Percentiles rank a stretch among this genome's conserved stretches.
phyloP scores from a whole-genome alignment of 2,797 vertebrate genomes.

The Chanos chanos region DNA sequence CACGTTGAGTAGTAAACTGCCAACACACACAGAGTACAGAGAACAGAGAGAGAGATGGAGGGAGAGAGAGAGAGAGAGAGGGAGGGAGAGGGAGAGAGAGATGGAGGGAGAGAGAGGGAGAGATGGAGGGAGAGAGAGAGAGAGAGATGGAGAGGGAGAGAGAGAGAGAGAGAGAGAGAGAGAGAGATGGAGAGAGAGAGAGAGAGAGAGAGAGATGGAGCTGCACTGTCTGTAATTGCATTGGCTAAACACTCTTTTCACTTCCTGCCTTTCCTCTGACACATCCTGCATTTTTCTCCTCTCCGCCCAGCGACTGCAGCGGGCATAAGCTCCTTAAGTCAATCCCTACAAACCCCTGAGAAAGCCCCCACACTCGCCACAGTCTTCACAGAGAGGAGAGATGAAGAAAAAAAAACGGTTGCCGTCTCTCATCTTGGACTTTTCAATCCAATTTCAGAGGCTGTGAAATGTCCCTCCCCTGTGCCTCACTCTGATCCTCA shows the following conservation, averaged over 20 bases:
- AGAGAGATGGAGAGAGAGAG: conserved; percentile 4
- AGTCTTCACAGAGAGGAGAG: conserved; percentile 32
- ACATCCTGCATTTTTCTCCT: conserved; percentile 24
- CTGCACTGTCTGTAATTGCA: conserved; percentile 46
- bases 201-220: conserved; percentile 22
- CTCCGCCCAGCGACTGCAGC: conserved; percentile 42
- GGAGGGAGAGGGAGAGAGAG: conserved; percentile 1
- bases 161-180: conserved; percentile 5
- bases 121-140: neutral
- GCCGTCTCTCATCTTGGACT: conserved; percentile 33
- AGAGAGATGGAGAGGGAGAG: conserved; percentile 1
- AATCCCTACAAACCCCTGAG: conserved; percentile 48
- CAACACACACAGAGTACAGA: conserved; percentile 7
- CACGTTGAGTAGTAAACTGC: conserved; percentile 43
- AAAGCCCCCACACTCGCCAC: conserved; percentile 42
- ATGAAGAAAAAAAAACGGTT: neutral
- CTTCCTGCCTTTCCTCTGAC: conserved; percentile 25
- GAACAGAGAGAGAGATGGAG: too few species aligned
- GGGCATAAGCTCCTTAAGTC: conserved; percentile 49
- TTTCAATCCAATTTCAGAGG: conserved; percentile 38
- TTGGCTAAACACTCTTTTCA: conserved; percentile 41
- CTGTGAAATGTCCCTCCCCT: conserved; percentile 45
- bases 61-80: neutral
- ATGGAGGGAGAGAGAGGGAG: neutral
- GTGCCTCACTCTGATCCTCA: conserved; percentile 38